Percentiles rank a stretch among this genome's conserved stretches.
phyloP scores from a whole-genome alignment of 2,797 vertebrate genomes.

The Falco berigora region DNA sequence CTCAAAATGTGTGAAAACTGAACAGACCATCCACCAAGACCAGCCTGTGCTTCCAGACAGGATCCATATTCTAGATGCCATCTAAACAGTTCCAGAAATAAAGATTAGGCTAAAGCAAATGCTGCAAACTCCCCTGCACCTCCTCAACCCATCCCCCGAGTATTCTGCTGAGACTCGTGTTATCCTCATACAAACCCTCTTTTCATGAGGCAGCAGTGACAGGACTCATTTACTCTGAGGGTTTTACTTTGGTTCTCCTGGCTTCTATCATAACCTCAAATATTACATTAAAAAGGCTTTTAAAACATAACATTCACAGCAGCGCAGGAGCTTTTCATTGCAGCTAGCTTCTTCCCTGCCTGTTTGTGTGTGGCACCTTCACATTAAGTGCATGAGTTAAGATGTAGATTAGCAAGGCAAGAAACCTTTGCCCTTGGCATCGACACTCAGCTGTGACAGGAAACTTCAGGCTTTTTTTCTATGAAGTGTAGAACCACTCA shows the following conservation, averaged over 20 bases:
- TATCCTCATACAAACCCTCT: constrained; percentile 24
- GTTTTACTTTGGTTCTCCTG: constrained; percentile 54
- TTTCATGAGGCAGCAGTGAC: background rate
- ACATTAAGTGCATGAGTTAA: constrained; percentile 59
- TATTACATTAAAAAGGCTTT: constrained; percentile 62
- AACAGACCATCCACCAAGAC: background rate
- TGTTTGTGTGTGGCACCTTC: constrained; percentile 40
- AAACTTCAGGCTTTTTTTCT: constrained; percentile 38
- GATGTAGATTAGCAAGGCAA: constrained; percentile 60
- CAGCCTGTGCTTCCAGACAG: background rate
- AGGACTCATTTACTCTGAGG: constrained; percentile 44
- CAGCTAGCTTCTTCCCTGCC: constrained; percentile 25
- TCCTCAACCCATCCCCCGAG: constrained; percentile 4
- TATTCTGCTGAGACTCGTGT: background rate
- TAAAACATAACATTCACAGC: constrained; percentile 41
- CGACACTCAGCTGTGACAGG: constrained; percentile 42
- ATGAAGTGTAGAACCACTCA: constrained; percentile 43
- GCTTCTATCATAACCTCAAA: constrained; percentile 49
- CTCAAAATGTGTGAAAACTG: background rate
- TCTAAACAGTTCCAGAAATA: constrained; percentile 19
- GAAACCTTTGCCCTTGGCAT: constrained; percentile 59
- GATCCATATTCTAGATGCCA: background rate
- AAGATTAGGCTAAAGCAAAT: constrained; percentile 12
- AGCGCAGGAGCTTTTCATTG: background rate
- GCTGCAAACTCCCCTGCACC: background rate